Percentiles rank a stretch among this genome's conserved stretches.
These are phyloP conservation scores for Caloenas nicobarica DNA, from an alignment of 2,113 vertebrate genomes.

Conservation along the genomic window DNA sequence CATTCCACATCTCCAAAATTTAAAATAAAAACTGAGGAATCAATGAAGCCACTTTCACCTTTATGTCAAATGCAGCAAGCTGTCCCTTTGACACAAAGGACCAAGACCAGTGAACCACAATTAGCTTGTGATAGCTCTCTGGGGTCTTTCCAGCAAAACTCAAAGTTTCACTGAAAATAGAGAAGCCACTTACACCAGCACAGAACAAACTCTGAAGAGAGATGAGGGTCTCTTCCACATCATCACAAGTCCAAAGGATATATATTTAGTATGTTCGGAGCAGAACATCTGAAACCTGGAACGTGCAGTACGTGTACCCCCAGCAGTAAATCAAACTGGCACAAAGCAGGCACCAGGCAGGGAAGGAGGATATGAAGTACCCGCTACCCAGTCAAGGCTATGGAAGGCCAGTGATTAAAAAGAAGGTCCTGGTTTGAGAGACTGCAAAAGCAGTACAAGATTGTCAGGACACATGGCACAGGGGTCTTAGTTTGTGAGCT, in stretches of 20 bases:
- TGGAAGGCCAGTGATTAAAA: not conserved
- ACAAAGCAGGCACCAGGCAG: not conserved
- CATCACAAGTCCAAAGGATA: not conserved
- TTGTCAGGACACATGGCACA: not conserved
- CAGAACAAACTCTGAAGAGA: not conserved
- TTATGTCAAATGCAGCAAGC: not conserved
- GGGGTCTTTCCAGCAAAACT: not conserved
- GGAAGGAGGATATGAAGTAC: not conserved
- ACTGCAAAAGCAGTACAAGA: not conserved
- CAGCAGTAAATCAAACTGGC: not conserved
- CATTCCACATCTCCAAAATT: not conserved
- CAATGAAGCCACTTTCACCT: not conserved
- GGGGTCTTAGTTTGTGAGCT: not conserved
- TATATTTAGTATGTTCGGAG: not conserved
- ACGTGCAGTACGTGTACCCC: not conserved
- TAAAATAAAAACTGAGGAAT: not conserved
- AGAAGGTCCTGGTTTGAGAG: not conserved
- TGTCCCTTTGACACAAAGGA: not conserved
- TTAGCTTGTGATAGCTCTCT: not conserved
- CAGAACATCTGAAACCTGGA: not conserved
- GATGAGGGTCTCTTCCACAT: not conserved
- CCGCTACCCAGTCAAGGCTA: fast-evolving
- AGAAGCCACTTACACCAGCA: not conserved
- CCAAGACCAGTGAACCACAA: not conserved
- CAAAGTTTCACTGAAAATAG: not conserved